These are phyloP conservation scores for Fundulus diaphanus DNA, from an alignment of 2,797 vertebrate genomes.

Conservation along the genomic window DNA sequence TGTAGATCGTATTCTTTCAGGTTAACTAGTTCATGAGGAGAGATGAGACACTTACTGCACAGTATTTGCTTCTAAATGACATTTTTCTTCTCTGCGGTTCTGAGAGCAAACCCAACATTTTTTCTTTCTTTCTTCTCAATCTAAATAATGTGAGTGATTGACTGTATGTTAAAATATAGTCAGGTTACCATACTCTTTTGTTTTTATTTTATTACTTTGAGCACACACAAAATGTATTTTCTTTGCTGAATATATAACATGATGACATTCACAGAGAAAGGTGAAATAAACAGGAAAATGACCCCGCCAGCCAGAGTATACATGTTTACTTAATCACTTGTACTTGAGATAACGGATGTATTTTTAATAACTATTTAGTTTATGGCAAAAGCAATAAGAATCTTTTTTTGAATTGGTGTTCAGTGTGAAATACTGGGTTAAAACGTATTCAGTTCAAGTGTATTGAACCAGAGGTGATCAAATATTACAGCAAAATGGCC, in stretches of 20 bases:
- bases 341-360: not conserved
- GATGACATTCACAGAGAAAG: not conserved
- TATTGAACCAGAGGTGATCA: no score
- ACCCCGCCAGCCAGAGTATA: not conserved
- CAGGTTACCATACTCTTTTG: not conserved
- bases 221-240: not conserved
- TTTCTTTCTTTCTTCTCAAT: constrained; percentile 7
- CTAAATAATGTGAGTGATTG: constrained; percentile 1
- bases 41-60: constrained; percentile 74
- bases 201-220: constrained; percentile 5
- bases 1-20: constrained; percentile 80
- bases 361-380: no score
- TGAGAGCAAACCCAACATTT: constrained; percentile 44
- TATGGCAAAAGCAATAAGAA: no score
- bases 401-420: no score
- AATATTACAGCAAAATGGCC: no score
- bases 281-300: not conserved
- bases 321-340: not conserved
- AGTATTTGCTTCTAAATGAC: constrained; percentile 63
- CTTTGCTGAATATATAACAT: not conserved
- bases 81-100: constrained; percentile 57
- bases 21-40: constrained; percentile 78
- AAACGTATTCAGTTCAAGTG: no score
- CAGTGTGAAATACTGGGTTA: no score
- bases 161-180: not conserved